These are phyloP conservation scores for Eupeodes luniger DNA, from an alignment of 2,888 invertebrate species.

Conservation along the genomic window DNA sequence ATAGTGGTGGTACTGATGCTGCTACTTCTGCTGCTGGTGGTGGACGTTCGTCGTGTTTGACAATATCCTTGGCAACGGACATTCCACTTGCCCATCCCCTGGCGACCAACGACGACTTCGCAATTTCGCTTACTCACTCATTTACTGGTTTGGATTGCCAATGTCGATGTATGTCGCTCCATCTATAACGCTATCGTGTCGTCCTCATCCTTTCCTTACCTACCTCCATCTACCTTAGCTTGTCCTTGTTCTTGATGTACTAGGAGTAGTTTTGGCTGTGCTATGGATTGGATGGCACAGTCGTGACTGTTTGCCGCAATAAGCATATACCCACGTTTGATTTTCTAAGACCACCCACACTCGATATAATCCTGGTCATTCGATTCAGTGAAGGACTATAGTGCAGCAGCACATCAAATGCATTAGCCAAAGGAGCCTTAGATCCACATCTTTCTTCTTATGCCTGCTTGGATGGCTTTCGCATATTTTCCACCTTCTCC, in stretches of 20 bases:
- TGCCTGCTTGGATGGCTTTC: conserved; percentile 62
- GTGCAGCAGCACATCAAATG: conserved; percentile 63
- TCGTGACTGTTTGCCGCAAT: conserved; percentile 71
- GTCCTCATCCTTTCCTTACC: neutral
- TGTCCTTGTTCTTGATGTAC: too few species aligned
- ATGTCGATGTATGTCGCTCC: conserved; percentile 56
- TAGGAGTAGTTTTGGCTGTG: conserved; percentile 40
- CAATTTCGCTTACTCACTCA: conserved; percentile 62
- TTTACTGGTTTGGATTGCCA: conserved; percentile 65
- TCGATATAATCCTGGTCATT: conserved; percentile 70
- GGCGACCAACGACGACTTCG: conserved; percentile 14
- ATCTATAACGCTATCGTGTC: conserved; percentile 19
- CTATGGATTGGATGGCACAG: conserved; percentile 8
- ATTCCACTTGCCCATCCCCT: conserved; percentile 19
- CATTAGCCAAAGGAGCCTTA: conserved; percentile 69
- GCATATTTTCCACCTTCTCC: conserved; percentile 60
- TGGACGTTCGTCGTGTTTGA: conserved; percentile 57
- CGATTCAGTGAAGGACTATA: conserved; percentile 59
- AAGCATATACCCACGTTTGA: conserved; percentile 71
- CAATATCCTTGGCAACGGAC: conserved; percentile 70
- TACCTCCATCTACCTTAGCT: too few species aligned
- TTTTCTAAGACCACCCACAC: conserved; percentile 75
- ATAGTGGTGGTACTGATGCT: neutral
- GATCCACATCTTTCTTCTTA: conserved; percentile 68
- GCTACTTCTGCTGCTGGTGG: neutral